Evolutionary conservation across 2,113 vertebrate species (phyloP), one percentile per base, ranked within the genome.

Genomic region (Patagioenas fasciata): DNA sequence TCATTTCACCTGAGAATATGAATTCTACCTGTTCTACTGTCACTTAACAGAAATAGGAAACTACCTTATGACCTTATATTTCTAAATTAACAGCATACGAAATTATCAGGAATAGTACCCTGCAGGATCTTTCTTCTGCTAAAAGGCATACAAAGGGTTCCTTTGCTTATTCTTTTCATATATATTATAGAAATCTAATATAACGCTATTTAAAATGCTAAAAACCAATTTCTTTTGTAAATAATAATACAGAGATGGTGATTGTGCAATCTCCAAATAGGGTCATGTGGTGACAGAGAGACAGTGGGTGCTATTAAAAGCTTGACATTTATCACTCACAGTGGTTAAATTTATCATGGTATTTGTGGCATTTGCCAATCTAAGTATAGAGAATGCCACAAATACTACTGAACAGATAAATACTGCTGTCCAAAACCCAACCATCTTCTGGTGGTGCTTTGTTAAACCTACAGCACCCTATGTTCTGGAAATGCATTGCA

Each of bases 261-360:
- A 95, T 58, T 92, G 60, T 80, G 53, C 56, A 88, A 10, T 83
- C 65, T 86, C 96, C 94, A 95, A 94, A 96, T 94, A 96, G 65
- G 96, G 95, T 88, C 2, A 23, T 95, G 82, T n/a, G 15, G 91
- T 94, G 65, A 91, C 53, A 90, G 71, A 58, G 70, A 87, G 66
- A 85, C 73, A 84, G 91, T 70, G 50, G 65, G 40, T 70, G 75
- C 96, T 97, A 97, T 97, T 96, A 96, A 97, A 95, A 97, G 94
- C 89, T 90, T 97, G 96, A 94, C 93, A 94, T 97, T 97, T 97
- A 95, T 96, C 96, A 95, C 85, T 94, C 90, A 75, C 89, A 91
- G 88, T 86, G 66, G 82, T 91, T 95, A 95, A 97, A 95, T 96
- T 95, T 97, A 36, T 50, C 91, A 31, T 51, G 83, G 96, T 95